Base-by-base conservation (phyloP, 2,888 invertebrate species). In the Lepas anatifera region DNA sequence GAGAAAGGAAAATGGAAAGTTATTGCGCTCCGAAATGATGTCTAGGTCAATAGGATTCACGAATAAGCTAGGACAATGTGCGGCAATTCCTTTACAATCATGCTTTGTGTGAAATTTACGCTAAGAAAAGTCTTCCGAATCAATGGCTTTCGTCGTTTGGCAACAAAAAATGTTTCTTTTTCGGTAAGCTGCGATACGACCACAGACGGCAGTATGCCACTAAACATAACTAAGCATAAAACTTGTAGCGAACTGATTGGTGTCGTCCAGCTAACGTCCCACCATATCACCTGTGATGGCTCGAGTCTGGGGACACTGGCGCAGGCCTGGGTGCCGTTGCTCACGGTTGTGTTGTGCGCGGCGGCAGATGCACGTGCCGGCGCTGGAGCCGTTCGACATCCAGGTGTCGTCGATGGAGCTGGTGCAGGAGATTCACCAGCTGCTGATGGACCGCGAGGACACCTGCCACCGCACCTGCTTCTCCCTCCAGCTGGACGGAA, bases 391-490 rank as follows among this genome's bases (percentile, higher is more conserved):
- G 39, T 66, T 66, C 66, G 66, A 66, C 25, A 66, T 70, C 1
- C 73, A 90, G 90, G 91, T 98, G 66, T 95, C 95, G 32, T 95
- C 95, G 79, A 95, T 96, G 90, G 96, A 99, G 80, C 83, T 99
- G 74, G 97, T 99, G 1, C 86, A 89, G 83, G 99, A 99, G 84
- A 95, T 99, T 72, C 97, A 98, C 80, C 98, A 99, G 82, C 85
- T 98, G 73, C 82, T 99, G 68, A 96, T 98, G 93, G 99, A 99
- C 79, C 86, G 97, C 37, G 99, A 99, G 81, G 96, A 98, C 79
- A 97, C 98, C 0, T 99, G 98, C 78, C 97, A 98, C 79, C 86
- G 98, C 70, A 99, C 99, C 1, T 99, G 99, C 79, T 99, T 99
- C 81, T 95, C 95, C 0, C 84, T 99, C 68, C 96, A 97, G 81